Base-by-base conservation (phyloP, 23 tunicate genomes). In the Diplosoma virens region DNA sequence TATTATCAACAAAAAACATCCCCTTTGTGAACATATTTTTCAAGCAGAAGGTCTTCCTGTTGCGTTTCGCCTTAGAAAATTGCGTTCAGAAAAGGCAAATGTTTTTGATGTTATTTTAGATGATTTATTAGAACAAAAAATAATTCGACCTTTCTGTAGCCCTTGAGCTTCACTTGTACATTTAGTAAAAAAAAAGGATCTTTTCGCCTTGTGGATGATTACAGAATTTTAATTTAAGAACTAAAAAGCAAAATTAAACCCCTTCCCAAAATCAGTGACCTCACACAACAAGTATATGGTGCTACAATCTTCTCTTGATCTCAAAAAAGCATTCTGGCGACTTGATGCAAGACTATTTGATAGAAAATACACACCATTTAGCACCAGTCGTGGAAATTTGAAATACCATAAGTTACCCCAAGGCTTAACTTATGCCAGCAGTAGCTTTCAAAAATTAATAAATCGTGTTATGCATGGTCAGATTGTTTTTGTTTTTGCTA, bases 401-500 rank as follows among this genome's bases (percentile, higher is more conserved):
- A 48, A 76, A 58, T 76, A 31, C 24, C 32, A 33, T 31, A 58
- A 34, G 30, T 9, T 76, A 29, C 81, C 81, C 23, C 32, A 16
- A 25, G 81, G 81, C 16, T 58, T 76, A n/a, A 31, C 52, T 18
- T 23, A 58, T 33, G 55, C 81, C 27, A 52, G 50, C 21, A 3
- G 21, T 14, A 76, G 52, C 5, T 76, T 76, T 24, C 70, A 76
- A 76, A 59, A 27, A 5, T 58, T 76, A 2, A 56, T 58, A 3
- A 32, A 58, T 24, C 33, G 32, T 32, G 70, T 76, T 3, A 34
- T 76, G 50, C 68, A 26, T 14, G 81, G 68, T 26, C 52, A 5
- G 75, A 68, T 14, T 21, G 63, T 2, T 73, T 73, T 25, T 28
- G 45, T 48, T 73, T 73, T 48, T 48, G 61, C 34, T 73, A 73